phyloP scores from a whole-genome alignment of 2,888 invertebrate genomes.

The Sepioteuthis lessoniana region DNA sequence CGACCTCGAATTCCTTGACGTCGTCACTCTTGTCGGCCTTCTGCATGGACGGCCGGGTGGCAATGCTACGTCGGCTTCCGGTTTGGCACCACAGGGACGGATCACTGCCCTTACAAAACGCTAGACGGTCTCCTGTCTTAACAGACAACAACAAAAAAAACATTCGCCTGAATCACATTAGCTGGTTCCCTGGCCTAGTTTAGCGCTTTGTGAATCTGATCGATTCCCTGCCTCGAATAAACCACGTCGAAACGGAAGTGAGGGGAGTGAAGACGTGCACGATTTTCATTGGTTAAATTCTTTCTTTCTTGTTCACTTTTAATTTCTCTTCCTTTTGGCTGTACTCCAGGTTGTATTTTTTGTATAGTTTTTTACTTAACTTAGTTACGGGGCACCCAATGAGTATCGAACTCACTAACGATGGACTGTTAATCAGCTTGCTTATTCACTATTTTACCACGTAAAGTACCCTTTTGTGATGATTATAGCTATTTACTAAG shows the following conservation, averaged over 20 bases:
- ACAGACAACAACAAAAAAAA: too few species aligned
- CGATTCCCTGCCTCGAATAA: neutral
- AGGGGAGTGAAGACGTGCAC: neutral
- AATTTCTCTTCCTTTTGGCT: too few species aligned
- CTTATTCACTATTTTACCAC: too few species aligned
- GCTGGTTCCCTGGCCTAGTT: neutral
- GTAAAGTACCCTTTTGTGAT: too few species aligned
- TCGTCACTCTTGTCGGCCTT: neutral
- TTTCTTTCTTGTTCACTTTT: too few species aligned
- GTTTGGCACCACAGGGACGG: neutral
- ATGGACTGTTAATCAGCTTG: too few species aligned
- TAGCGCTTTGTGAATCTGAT: neutral
- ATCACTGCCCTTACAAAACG: neutral
- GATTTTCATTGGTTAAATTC: neutral
- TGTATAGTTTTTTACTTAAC: too few species aligned
- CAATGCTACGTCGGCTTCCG: constrained; percentile 41
- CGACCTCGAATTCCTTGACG: neutral
- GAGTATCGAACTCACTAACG: too few species aligned
- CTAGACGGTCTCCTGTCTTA: neutral
- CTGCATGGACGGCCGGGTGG: neutral
- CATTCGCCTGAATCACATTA: neutral
- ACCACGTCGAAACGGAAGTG: neutral
- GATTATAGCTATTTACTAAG: too few species aligned
- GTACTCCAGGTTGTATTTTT: too few species aligned
- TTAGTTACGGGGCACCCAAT: too few species aligned